Evolutionary conservation across 2,797 vertebrate genomes (phyloP), one percentile per base, ranked within the genome.

Genomic region (Halcyon smyrnensis): DNA sequence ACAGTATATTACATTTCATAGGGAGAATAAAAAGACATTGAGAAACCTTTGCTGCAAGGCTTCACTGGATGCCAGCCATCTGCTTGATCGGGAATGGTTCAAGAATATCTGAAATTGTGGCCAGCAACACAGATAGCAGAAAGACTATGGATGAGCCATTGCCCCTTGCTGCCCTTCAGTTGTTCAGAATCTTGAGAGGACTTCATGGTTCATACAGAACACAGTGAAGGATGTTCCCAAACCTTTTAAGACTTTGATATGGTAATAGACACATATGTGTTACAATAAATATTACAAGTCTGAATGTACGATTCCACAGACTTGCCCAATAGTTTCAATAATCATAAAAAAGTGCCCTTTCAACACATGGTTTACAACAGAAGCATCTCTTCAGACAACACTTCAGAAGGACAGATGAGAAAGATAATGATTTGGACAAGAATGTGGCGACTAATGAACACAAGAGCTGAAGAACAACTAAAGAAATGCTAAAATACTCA

Each of bases 381-480:
- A 70, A 63, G 14, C 30, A 37, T 7, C 15, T 67, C 41, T 85
- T 53, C 3, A 48, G 20, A 32, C 67, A 92, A 19, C 23, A 23
- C 8, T 77, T 78, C 37, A 53, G 50, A 51, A 65, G 10, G 16
- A 53, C 46, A 73, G 9, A 21, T 15, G 21, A 67, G 27, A 39
- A 53, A 63, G 21, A 59, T 2, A 37, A 34, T 0, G 0, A 34
- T 24, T 57, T 15, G 27, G 75, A 48, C 4, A 36, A 15, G 51
- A 79, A 59, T 27, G 28, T 39, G 68, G 56, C 19, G 13, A 56
- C 30, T 78, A 60, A 62, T 6, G 6, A 56, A 34, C 57, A 51
- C n/a, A 76, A 48, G 21, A 74, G n/a, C 34, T 77, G 17, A 64
- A 82, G 15, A 74, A 34, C 6, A 87, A 59, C 15, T 57, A 28